A percentile compares a stretch with the other conserved stretches of the same genome.
phyloP scores from a whole-genome alignment of 1,140 invertebrate genomes.

The Anoplophora glabripennis region DNA sequence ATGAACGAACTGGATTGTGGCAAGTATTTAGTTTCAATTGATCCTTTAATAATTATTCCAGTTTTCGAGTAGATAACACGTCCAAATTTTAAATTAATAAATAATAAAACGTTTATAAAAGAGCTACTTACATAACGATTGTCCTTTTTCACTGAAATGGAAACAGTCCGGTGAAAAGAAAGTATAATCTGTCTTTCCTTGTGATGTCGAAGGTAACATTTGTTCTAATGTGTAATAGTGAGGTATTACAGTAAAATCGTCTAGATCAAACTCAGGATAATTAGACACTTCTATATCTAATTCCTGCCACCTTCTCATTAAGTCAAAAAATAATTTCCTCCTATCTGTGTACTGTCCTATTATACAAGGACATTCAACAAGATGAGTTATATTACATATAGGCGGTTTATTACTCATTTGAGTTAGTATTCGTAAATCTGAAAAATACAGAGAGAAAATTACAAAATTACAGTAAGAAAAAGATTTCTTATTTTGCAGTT shows the following conservation, averaged over 20 bases:
- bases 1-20: too few species aligned
- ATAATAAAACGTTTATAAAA: too few species aligned
- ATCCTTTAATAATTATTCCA: too few species aligned
- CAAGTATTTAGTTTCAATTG: too few species aligned
- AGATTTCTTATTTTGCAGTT: too few species aligned
- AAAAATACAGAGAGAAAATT: constrained; percentile 25
- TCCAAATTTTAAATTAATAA: too few species aligned
- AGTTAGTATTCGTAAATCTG: constrained; percentile 45
- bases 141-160: constrained; percentile 65
- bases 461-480: neutral
- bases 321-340: constrained; percentile 38
- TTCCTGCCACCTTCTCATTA: constrained; percentile 50
- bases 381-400: constrained; percentile 16
- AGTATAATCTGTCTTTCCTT: constrained; percentile 51
- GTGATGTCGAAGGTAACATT: constrained; percentile 40
- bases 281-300: constrained; percentile 46
- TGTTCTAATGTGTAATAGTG: constrained; percentile 56
- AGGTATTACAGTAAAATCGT: constrained; percentile 64
- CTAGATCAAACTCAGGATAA: constrained; percentile 48
- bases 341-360: constrained; percentile 36
- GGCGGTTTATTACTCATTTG: constrained; percentile 39
- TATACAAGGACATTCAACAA: constrained; percentile 28
- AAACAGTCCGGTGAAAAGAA: constrained; percentile 70
- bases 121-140: constrained; percentile 56
- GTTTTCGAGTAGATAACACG: too few species aligned